Percentiles rank a stretch among this genome's conserved stretches.
Conservation (phyloP, 1,140 invertebrate genomes). For the Metopolophium dirhodum region DNA sequence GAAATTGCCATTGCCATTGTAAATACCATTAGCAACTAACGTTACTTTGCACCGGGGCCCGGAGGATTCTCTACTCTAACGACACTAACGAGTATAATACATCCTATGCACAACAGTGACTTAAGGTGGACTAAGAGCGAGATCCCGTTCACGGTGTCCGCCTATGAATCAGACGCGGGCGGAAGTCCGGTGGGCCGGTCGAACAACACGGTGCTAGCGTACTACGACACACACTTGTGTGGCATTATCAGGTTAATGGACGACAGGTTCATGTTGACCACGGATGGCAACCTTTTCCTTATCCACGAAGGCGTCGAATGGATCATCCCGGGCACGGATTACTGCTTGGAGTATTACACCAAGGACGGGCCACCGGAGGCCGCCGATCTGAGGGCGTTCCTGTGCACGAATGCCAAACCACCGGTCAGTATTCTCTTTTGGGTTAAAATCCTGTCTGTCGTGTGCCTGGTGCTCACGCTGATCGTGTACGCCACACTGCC, state of each 20-base stretch:
- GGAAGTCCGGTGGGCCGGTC: background rate
- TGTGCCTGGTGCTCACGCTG: conserved; percentile 74
- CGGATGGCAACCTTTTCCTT: background rate
- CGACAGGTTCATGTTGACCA: background rate
- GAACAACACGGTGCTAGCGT: background rate
- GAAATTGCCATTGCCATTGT: too few relatives aligned
- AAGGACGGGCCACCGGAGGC: too few relatives aligned
- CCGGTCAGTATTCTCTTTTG: background rate
- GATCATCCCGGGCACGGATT: background rate
- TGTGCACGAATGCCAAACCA: background rate
- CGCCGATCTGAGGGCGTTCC: background rate
- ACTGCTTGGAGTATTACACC: background rate
- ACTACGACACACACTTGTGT: too few relatives aligned
- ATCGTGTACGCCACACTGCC: conserved; percentile 75
- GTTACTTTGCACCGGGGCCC: too few relatives aligned
- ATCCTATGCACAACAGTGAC: too few relatives aligned
- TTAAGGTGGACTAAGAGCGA: background rate
- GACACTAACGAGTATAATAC: background rate
- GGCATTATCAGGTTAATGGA: background rate
- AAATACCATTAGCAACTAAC: too few relatives aligned
- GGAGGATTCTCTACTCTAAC: too few relatives aligned
- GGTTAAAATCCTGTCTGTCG: conserved; percentile 65
- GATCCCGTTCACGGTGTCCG: background rate
- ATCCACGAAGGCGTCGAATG: background rate
- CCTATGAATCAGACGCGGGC: background rate